Base-by-base conservation (phyloP, 2,113 vertebrate genomes). In the Laterallus jamaicensis region DNA sequence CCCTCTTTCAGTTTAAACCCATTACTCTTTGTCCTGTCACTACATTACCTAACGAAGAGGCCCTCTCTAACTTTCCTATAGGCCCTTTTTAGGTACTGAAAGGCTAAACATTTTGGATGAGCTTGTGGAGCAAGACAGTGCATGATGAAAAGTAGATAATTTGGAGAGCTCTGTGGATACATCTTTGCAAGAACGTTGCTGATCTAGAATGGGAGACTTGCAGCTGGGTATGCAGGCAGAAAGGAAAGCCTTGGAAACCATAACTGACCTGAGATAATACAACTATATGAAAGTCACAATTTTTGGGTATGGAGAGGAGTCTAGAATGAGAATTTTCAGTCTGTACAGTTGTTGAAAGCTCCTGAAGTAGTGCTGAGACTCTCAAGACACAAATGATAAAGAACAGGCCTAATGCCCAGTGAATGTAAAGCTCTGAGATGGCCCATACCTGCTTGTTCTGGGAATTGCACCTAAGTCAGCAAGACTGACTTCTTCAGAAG, bases 111-210 rank as follows among this genome's bases (percentile, higher is more conserved):
- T 62, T 60, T 74, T 68, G 91, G 39, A 58, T 86, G 62, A 92
- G 52, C 60, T 83, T 68, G 60, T 64, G 47, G 35, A 93, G 74
- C 86, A 93, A 95, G 95, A 83, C 54, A 58, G 73, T 49, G 84
- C 76, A 79, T 37, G 83, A 50, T 88, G 54, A 56, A 56, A 82
- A 86, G 71, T 6, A 40, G 74, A 6, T 85, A 40, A 71, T 47
- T 26, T 2, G 4, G 64, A 35, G 54, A 64, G 79, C 40, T 91
- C 73, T 49, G 22, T 49, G 59, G 87, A 71, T 60, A 28, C 32
- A 40, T 79, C 69, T 76, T 37, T 76, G n/a, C 24, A 10, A 6
- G 50, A 52, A 81, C 85, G 63, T 47, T 9, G 44, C 44, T 93
- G 60, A 5, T 44, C 42, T 49, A 39, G 58, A 67, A 47, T 56